These are phyloP conservation scores for Cheilosia vernalis DNA, from an alignment of 2,888 invertebrate genomes.

Conservation along the genomic window DNA sequence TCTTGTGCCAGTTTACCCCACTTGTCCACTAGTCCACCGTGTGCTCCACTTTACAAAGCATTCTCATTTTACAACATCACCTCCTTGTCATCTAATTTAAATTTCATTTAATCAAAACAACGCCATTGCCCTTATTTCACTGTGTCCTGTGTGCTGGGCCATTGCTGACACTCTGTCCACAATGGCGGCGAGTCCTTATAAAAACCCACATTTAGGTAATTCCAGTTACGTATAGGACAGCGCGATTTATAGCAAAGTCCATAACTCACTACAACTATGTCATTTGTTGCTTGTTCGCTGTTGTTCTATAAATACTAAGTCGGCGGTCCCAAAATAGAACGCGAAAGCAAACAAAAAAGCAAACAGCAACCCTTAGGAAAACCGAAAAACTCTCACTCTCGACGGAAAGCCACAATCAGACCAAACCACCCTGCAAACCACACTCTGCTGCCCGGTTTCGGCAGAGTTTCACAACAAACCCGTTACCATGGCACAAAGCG, in stretches of 20 bases:
- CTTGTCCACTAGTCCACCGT: background rate
- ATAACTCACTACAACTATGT: conserved; percentile 53
- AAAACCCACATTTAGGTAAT: conserved; percentile 44
- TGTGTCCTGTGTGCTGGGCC: background rate
- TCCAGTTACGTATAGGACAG: conserved; percentile 26
- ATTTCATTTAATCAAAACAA: conserved; percentile 8
- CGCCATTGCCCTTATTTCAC: conserved; percentile 29
- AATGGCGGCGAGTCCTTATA: background rate
- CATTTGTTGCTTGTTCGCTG: conserved; percentile 61
- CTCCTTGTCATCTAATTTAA: background rate
- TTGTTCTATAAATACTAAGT: conserved; percentile 32
- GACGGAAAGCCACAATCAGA: background rate
- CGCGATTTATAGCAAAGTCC: conserved; percentile 43
- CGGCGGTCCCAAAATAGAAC: conserved; percentile 16
- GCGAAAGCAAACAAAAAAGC: too few relatives aligned
- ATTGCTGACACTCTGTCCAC: background rate
- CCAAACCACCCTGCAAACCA: conserved; percentile 7
- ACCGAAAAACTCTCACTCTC: too few relatives aligned
- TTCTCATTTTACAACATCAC: background rate
- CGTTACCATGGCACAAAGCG: conserved; percentile 59
- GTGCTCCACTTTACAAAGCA: background rate
- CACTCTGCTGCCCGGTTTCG: conserved; percentile 21
- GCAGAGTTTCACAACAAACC: conserved; percentile 62
- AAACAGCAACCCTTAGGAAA: background rate
- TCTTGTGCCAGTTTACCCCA: too few relatives aligned